These are phyloP conservation scores for Acrocephalus scirpaceus DNA, from an alignment of 2,797 vertebrate genomes.

Conservation along the genomic window DNA sequence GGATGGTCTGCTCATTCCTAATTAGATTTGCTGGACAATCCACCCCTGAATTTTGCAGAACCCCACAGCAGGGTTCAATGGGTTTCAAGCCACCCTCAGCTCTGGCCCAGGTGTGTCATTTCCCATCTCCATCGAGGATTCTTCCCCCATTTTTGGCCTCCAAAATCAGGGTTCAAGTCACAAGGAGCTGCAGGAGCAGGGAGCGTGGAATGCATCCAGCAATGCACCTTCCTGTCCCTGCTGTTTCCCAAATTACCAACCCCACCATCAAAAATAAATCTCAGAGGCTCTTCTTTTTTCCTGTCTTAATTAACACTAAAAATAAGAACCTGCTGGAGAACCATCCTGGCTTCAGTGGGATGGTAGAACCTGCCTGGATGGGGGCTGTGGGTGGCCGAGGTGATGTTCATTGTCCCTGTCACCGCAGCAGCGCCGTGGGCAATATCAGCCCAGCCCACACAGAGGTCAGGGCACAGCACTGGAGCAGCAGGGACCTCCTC, in stretches of 20 bases:
- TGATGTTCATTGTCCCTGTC: rapidly evolving
- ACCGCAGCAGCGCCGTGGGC: rapidly evolving
- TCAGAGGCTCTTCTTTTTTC: neutral
- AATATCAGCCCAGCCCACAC: neutral
- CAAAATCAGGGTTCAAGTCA: neutral
- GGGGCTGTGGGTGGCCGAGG: neutral
- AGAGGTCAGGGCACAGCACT: neutral
- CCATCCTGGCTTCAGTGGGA: neutral
- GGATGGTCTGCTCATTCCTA: slow-evolving; percentile 45
- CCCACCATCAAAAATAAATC: neutral
- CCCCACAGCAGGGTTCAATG: rapidly evolving
- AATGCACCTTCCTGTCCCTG: neutral
- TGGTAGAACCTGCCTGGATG: rapidly evolving
- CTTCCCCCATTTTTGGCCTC: rapidly evolving
- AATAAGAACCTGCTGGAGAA: neutral
- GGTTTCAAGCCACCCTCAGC: neutral
- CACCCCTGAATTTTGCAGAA: neutral
- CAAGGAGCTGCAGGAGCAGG: neutral
- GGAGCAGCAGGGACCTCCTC: neutral
- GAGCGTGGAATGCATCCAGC: neutral
- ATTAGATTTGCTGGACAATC: slow-evolving; percentile 50
- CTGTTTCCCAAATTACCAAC: neutral
- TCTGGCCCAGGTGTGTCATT: rapidly evolving
- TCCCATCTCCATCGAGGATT: neutral
- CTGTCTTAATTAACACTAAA: neutral